Evolutionary conservation across 2,113 vertebrate genomes (phyloP).

Genomic region (Lontra canadensis): DNA sequence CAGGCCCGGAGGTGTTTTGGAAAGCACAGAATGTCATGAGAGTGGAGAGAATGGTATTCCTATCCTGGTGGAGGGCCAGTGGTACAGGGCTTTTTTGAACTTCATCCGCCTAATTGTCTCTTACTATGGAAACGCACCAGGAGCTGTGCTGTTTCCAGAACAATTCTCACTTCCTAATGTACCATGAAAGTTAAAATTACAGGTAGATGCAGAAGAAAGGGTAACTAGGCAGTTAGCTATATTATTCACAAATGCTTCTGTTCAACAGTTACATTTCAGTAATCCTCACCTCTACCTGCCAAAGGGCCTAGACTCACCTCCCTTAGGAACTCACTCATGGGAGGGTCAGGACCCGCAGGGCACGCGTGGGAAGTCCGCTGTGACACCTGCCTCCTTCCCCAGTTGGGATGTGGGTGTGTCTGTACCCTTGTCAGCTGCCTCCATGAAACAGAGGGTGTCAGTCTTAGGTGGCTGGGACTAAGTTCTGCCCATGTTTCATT

Average conservation of each 20-base stretch:
- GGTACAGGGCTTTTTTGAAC: neutral
- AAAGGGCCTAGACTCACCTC: neutral
- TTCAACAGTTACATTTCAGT: neutral
- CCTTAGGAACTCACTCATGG: neutral
- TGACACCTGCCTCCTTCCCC: neutral
- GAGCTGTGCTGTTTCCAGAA: neutral
- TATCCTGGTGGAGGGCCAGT: neutral
- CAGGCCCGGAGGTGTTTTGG: neutral
- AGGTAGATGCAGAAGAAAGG: neutral
- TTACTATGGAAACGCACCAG: neutral
- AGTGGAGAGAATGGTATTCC: neutral
- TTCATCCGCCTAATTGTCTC: neutral
- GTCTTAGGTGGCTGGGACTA: neutral
- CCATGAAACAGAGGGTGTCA: neutral
- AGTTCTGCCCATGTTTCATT: neutral
- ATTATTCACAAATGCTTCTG: neutral
- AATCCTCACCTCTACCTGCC: neutral
- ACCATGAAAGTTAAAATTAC: conserved; percentile 6
- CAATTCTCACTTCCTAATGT: neutral
- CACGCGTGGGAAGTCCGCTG: rapidly evolving
- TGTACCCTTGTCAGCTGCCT: neutral
- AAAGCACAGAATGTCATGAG: rapidly evolving
- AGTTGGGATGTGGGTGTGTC: rapidly evolving
- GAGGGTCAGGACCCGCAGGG: neutral
- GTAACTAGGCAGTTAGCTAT: neutral